phyloP scores from a whole-genome alignment of 2,113 vertebrate species.

The Callopanchax toddi region DNA sequence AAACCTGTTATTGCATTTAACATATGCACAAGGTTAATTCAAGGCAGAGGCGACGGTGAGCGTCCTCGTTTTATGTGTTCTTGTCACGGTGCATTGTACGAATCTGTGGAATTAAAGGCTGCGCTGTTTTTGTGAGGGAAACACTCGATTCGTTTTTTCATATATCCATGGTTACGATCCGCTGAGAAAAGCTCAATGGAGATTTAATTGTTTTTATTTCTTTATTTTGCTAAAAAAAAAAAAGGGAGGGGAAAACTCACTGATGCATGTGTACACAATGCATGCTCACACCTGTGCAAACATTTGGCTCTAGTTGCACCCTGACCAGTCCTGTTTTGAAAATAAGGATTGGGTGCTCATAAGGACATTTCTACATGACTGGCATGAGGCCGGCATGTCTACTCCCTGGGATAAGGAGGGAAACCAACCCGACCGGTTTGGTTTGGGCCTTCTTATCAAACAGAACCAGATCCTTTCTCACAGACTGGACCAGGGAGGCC shows the following conservation, averaged over 20 bases:
- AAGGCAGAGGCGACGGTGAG: constrained; percentile 58
- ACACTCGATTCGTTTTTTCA: neutral
- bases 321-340: constrained; percentile 73
- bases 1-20: constrained; percentile 79
- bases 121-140: constrained; percentile 1
- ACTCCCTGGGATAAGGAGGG: constrained; percentile 50
- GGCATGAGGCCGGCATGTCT: constrained; percentile 63
- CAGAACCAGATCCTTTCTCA: constrained; percentile 76
- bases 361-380: constrained; percentile 77
- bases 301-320: constrained; percentile 63
- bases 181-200: neutral
- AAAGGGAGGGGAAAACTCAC: neutral
- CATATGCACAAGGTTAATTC: constrained; percentile 78
- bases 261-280: constrained; percentile 6
- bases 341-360: constrained; percentile 71
- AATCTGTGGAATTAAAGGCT: constrained; percentile 54
- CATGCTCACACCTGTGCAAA: constrained; percentile 89
- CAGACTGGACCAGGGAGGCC: constrained; percentile 22
- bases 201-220: no score
- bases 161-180: constrained; percentile 5
- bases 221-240: no score
- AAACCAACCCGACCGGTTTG: constrained; percentile 61
- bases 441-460: constrained; percentile 79
- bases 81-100: constrained; percentile 41
- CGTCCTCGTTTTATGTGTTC: constrained; percentile 56